These are phyloP conservation scores for Siphlonurus alternatus DNA, from an alignment of 2,888 invertebrate genomes.

Conservation along the genomic window DNA sequence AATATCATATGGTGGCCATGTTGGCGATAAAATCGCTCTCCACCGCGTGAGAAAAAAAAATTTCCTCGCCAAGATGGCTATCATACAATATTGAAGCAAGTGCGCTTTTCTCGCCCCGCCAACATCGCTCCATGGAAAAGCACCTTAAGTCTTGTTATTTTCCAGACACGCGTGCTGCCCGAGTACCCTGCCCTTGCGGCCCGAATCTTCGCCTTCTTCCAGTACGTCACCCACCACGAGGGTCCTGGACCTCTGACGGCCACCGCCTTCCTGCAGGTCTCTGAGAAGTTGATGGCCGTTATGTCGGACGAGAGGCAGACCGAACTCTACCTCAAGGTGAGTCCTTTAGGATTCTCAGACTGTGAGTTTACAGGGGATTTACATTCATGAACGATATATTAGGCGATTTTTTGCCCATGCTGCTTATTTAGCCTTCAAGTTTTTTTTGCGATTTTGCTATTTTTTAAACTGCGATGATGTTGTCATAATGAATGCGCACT, in stretches of 20 bases:
- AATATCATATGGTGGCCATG: too few species aligned
- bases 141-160: too few species aligned
- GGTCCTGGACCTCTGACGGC: constrained; percentile 25
- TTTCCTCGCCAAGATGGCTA: too few species aligned
- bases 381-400: too few species aligned
- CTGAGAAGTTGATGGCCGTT: constrained; percentile 42
- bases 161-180: constrained; percentile 65
- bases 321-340: constrained; percentile 24
- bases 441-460: too few species aligned
- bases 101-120: too few species aligned
- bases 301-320: constrained; percentile 23
- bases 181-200: constrained; percentile 52
- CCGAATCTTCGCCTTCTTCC: constrained; percentile 47
- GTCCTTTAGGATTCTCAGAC: constrained; percentile 8
- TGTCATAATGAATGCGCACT: too few species aligned
- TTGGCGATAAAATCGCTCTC: too few species aligned
- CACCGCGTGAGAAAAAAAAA: too few species aligned
- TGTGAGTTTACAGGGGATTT: not conserved
- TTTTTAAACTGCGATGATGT: too few species aligned
- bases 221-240: constrained; percentile 33
- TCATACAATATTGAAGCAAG: too few species aligned
- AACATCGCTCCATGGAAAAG: too few species aligned
- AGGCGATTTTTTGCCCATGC: not conserved
- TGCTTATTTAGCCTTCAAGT: not conserved
- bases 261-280: constrained; percentile 51